These are phyloP conservation scores for Lota lota DNA, from an alignment of 2,113 vertebrate species.

Conservation along the genomic window DNA sequence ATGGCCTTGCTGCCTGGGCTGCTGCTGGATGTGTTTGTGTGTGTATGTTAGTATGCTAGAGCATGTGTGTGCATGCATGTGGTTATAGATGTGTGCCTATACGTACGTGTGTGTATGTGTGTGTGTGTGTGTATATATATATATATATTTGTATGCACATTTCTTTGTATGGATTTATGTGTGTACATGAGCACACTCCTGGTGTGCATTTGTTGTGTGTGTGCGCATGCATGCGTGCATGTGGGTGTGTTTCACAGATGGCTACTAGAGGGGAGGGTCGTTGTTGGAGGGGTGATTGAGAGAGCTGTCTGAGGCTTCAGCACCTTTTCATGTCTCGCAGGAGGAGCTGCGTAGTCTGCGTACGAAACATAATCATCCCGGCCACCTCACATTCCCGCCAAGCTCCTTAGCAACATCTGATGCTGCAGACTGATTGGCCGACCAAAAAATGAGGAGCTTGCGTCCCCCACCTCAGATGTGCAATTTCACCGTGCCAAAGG, in stretches of 20 bases:
- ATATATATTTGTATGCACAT: constrained; percentile 1
- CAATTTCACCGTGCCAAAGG: constrained; percentile 12
- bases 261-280: constrained; percentile 53
- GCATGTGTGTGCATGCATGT: constrained; percentile 22
- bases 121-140: constrained; percentile 8
- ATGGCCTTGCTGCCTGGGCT: constrained; percentile 49
- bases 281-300: constrained; percentile 65
- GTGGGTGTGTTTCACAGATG: constrained; percentile 61
- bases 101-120: constrained; percentile 3
- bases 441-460: constrained; percentile 20
- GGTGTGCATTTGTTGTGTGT: background rate
- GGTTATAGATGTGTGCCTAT: constrained; percentile 17
- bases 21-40: constrained; percentile 10
- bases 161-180: constrained; percentile 18
- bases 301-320: constrained; percentile 66
- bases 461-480: constrained; percentile 49
- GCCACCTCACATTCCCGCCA: constrained; percentile 44
- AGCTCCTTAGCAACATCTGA: constrained; percentile 33
- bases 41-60: constrained; percentile 19
- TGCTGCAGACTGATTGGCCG: constrained; percentile 3
- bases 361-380: constrained; percentile 40
- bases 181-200: background rate
- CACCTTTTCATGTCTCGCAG: constrained; percentile 60
- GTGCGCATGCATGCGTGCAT: constrained; percentile 3
- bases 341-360: constrained; percentile 62